Evolutionary conservation across 2,797 vertebrate genomes (phyloP).

Genomic region (Alfaro cultratus): DNA sequence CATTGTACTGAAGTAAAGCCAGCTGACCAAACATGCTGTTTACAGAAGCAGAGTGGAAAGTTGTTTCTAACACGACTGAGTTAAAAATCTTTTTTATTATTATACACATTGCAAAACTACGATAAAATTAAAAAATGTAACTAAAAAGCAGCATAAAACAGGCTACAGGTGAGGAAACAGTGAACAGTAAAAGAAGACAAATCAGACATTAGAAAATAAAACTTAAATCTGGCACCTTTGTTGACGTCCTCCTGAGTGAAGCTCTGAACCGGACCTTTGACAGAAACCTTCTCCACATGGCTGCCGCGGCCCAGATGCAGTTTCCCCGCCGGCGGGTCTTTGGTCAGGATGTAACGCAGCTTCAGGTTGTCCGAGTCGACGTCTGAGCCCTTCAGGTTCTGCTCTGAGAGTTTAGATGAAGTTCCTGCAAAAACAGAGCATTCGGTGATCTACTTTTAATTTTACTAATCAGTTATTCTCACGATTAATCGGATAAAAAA

Average conservation of each 20-base stretch:
- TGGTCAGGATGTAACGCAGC: constrained; percentile 86
- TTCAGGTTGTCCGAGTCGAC: constrained; percentile 79
- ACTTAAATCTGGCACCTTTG: constrained; percentile 83
- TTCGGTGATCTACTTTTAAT: not conserved
- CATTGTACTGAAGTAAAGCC: no score
- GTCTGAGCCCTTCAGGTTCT: constrained; percentile 87
- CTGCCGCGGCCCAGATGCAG: constrained; percentile 78
- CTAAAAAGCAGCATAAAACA: not conserved
- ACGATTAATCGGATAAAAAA: no score
- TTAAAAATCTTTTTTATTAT: not conserved
- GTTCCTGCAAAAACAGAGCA: constrained; percentile 79
- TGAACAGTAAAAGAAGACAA: not conserved
- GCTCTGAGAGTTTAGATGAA: constrained; percentile 85
- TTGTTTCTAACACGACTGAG: no score
- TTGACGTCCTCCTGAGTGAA: constrained; percentile 94
- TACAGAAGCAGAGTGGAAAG: no score
- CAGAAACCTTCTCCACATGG: constrained; percentile 78
- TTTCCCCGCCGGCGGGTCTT: constrained; percentile 82
- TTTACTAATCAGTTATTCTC: no score
- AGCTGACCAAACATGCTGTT: no score
- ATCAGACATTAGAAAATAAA: not conserved
- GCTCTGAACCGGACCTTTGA: constrained; percentile 83
- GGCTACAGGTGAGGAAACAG: not conserved
- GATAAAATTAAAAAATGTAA: not conserved
- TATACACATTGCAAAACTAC: not conserved